Conservation (phyloP, 1,140 invertebrate species). For the Thaumetopoea pityocampa region DNA sequence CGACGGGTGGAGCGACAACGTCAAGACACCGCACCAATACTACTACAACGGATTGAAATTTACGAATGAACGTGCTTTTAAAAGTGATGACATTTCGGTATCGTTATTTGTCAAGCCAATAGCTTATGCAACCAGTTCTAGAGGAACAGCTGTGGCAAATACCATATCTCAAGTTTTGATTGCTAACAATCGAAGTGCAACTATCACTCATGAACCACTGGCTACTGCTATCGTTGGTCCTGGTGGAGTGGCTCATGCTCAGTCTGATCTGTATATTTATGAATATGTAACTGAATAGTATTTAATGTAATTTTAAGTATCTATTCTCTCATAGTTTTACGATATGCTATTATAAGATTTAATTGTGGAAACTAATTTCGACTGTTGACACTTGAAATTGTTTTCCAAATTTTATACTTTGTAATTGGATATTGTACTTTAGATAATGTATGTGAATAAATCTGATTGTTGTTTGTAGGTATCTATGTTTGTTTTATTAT, state of each 20-base stretch:
- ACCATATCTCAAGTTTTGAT: conserved; percentile 78
- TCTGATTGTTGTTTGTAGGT: background rate
- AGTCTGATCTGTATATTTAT: conserved; percentile 78
- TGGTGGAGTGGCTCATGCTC: conserved; percentile 82
- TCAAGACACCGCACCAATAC: conserved; percentile 28
- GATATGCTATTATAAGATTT: conserved; percentile 1
- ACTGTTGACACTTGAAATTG: conserved; percentile 48
- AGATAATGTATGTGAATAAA: conserved; percentile 7
- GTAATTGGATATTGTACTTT: conserved; percentile 9
- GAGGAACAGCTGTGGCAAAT: conserved; percentile 81
- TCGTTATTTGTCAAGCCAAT: conserved; percentile 78
- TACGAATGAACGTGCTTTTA: conserved; percentile 36
- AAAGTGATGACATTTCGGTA: conserved; percentile 38
- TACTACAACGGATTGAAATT: conserved; percentile 56
- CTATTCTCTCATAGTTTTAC: background rate
- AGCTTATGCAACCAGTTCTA: conserved; percentile 78
- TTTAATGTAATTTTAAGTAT: conserved; percentile 13
- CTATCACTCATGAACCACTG: conserved; percentile 79
- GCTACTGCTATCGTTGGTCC: conserved; percentile 83
- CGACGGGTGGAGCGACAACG: conserved; percentile 9
- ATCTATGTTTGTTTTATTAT: conserved; percentile 7
- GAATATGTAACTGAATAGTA: conserved; percentile 38
- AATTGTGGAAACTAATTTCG: conserved; percentile 51
- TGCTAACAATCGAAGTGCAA: conserved; percentile 68
- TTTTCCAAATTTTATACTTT: conserved; percentile 35